These are phyloP conservation scores for Flabesymbios commensalis DNA, from an alignment of 2,888 invertebrate species.

Conservation along the genomic window DNA sequence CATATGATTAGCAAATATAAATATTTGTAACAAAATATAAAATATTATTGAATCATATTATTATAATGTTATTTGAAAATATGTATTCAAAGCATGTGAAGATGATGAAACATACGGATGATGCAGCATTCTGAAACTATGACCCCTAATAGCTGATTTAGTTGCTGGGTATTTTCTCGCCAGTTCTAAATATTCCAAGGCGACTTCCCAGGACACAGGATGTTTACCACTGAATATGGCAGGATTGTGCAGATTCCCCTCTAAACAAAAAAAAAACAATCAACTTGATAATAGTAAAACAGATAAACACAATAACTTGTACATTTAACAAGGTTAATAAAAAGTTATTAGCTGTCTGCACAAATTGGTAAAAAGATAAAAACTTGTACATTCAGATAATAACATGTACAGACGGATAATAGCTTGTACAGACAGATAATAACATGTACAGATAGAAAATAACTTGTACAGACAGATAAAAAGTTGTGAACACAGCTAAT, in stretches of 20 bases:
- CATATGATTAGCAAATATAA: no score
- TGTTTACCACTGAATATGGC: constrained; percentile 73
- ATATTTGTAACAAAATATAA: not conserved
- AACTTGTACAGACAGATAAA: no score
- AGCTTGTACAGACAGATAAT: no score
- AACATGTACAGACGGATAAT: no score
- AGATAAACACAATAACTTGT: not conserved
- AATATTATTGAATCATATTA: not conserved
- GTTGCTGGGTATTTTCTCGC: constrained; percentile 85
- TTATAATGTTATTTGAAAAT: not conserved
- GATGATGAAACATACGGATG: constrained; percentile 70
- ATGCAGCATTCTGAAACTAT: constrained; percentile 95
- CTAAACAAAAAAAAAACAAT: constrained; percentile 68
- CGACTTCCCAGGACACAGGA: constrained; percentile 88
- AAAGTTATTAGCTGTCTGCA: no score
- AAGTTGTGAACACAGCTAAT: no score
- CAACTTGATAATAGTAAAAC: not conserved
- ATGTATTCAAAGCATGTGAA: not conserved
- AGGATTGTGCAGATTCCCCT: constrained; percentile 98
- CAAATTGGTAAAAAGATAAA: no score
- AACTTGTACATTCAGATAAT: no score
- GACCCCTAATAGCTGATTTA: constrained; percentile 86
- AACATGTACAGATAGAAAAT: no score
- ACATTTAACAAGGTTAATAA: no score
- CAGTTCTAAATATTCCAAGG: constrained; percentile 82